Evolutionary conservation across 2,888 invertebrate genomes (phyloP).

Genomic region (Cancer borealis): DNA sequence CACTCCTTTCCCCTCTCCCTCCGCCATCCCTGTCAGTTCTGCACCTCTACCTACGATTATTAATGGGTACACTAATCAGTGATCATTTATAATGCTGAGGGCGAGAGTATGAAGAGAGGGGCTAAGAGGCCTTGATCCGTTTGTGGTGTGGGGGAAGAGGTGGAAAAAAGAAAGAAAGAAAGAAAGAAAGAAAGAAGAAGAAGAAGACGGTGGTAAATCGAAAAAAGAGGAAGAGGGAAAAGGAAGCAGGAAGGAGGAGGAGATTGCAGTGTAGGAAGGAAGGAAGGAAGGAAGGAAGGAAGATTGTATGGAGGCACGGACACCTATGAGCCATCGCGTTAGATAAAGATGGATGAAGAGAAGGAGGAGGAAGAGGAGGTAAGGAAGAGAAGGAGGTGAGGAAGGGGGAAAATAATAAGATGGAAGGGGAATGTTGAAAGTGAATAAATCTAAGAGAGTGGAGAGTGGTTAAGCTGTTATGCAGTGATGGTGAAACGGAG

Average conservation of each 20-base stretch:
- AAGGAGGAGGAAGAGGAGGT: not conserved
- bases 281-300: not conserved
- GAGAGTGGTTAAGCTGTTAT: no score
- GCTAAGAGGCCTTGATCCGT: not conserved
- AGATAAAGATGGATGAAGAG: not conserved
- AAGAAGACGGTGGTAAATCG: not conserved
- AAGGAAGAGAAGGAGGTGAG: no score
- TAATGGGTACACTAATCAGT: not conserved
- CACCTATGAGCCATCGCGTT: no score
- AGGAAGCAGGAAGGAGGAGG: not conserved
- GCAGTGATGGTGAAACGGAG: not conserved
- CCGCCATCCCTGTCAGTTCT: not conserved
- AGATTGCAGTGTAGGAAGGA: not conserved
- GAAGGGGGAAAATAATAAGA: not conserved
- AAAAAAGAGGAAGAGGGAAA: not conserved
- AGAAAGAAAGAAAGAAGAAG: not conserved
- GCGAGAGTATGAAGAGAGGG: not conserved
- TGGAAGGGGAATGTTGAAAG: no score
- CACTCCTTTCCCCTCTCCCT: not conserved
- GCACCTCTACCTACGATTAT: not conserved
- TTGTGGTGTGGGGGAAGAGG: not conserved
- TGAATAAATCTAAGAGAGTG: no score
- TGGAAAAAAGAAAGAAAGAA: not conserved
- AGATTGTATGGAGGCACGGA: not conserved
- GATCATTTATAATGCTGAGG: not conserved